Conservation (phyloP, 2,888 invertebrate species). For the Lycaena phlaeas region DNA sequence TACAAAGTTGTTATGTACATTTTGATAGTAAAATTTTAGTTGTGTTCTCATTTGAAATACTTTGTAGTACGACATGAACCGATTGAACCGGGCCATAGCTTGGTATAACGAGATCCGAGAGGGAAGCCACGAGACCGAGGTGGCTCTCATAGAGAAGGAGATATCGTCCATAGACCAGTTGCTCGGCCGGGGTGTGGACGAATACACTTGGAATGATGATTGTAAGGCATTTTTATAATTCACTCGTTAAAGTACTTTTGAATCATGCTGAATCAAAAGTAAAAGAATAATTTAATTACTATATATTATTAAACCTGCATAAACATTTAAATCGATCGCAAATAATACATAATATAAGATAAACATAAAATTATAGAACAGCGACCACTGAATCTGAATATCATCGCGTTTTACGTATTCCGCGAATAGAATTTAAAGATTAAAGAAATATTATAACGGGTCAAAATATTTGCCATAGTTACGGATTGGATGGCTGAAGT, state of each 20-base stretch:
- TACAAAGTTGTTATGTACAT: no score
- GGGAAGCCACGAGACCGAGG: slow-evolving; percentile 83
- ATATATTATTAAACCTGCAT: no score
- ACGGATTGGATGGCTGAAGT: slow-evolving; percentile 80
- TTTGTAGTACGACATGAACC: slow-evolving; percentile 65
- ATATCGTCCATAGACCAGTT: slow-evolving; percentile 80
- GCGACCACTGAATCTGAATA: not conserved
- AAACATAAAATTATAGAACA: not conserved
- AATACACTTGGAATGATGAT: slow-evolving; percentile 85
- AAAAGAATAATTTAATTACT: no score
- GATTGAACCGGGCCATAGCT: slow-evolving; percentile 75
- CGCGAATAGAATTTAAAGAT: no score
- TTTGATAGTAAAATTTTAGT: no score
- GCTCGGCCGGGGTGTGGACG: slow-evolving; percentile 78
- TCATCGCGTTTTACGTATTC: no score
- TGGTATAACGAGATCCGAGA: slow-evolving; percentile 89
- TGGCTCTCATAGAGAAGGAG: slow-evolving; percentile 82
- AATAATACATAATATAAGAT: no score
- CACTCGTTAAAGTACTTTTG: no score
- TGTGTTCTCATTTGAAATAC: not conserved
- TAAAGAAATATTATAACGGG: no score
- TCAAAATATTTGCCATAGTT: slow-evolving; percentile 47
- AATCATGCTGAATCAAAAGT: no score
- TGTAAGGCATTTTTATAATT: slow-evolving; percentile 75
- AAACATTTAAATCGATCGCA: no score